Conservation (phyloP, 2,797 vertebrate genomes). For the Momotus momota region DNA sequence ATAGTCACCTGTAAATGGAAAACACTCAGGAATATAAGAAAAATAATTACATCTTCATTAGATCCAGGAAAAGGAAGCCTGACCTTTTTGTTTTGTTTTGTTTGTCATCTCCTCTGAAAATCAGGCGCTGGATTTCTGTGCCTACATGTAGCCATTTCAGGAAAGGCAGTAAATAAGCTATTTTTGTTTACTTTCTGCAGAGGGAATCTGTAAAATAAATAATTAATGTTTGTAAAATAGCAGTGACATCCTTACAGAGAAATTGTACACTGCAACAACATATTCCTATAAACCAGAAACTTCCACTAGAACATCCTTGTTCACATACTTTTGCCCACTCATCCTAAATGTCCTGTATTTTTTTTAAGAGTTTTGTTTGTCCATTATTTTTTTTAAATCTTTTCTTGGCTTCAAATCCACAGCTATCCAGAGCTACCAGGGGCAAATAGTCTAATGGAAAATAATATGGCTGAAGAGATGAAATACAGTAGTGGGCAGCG, state of each 20-base stretch:
- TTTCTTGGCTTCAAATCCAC: neutral
- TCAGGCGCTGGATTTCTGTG: neutral
- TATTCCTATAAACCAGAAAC: neutral
- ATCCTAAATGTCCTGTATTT: neutral
- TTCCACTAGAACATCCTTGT: neutral
- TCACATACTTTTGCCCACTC: neutral
- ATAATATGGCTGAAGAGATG: neutral
- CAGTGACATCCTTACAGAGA: neutral
- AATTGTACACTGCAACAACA: neutral
- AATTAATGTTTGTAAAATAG: neutral
- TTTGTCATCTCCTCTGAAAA: neutral
- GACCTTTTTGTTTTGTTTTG: neutral
- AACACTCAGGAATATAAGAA: neutral
- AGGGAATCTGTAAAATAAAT: neutral
- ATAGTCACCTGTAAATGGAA: neutral
- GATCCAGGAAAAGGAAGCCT: neutral
- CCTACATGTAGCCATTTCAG: neutral
- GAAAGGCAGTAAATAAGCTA: neutral
- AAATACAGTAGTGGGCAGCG: neutral
- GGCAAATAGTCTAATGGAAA: neutral
- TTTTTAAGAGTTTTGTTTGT: neutral
- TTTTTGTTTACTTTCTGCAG: neutral
- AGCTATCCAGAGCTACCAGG: neutral
- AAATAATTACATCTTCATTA: neutral
- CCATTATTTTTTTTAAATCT: neutral